Evolutionary conservation across 2,888 invertebrate genomes (phyloP).

Genomic region (Cantharis rustica): DNA sequence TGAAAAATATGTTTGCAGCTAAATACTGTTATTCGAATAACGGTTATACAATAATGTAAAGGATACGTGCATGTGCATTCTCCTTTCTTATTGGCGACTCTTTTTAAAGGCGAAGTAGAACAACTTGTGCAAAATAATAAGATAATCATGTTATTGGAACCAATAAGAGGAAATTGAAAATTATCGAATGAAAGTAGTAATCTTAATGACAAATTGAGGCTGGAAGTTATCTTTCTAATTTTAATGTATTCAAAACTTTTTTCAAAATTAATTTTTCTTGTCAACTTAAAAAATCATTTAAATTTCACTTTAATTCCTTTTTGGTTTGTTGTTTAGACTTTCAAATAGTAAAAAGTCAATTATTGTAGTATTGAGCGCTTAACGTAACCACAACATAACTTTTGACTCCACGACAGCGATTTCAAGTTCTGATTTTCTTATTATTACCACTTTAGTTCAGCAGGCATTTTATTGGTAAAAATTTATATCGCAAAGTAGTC

Average conservation of each 20-base stretch:
- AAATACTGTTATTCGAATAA: slow-evolving; percentile 3
- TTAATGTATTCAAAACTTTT: not conserved
- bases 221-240: not conserved
- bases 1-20: not conserved
- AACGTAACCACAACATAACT: not conserved
- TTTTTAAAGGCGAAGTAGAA: not conserved
- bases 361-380: not conserved
- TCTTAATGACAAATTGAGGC: not conserved
- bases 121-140: not conserved
- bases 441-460: not conserved
- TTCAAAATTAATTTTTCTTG: not conserved
- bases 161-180: not conserved
- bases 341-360: not conserved
- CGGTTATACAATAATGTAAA: slow-evolving; percentile 1
- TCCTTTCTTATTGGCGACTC: not conserved
- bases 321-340: not conserved
- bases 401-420: too few relatives aligned
- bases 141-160: not conserved
- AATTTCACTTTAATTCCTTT: not conserved
- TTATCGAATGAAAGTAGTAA: not conserved
- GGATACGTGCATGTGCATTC: not conserved
- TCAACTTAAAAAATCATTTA: not conserved
- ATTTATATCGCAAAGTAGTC: not conserved
- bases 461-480: not conserved
- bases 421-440: not conserved